A percentile compares a stretch with the other conserved stretches of the same genome.
phyloP scores from a whole-genome alignment of 2,113 vertebrate species.

The Pungitius pungitius region DNA sequence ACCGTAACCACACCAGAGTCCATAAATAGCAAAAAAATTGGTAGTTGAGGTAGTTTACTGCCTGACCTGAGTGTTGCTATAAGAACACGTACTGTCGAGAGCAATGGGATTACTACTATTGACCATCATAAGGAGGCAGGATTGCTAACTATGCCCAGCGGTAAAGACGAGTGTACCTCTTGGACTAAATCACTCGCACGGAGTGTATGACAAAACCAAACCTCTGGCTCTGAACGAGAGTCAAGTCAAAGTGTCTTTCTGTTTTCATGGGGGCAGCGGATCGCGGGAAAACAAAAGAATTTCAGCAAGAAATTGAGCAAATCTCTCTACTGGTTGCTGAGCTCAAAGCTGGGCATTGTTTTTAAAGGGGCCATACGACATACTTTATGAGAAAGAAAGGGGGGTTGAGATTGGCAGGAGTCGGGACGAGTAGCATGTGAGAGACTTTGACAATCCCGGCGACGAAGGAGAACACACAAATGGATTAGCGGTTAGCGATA shows the following conservation, averaged over 20 bases:
- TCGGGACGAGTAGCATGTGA: constrained; percentile 32
- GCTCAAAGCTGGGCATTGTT: constrained; percentile 42
- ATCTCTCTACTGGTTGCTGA: constrained; percentile 44
- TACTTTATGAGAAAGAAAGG: constrained; percentile 41
- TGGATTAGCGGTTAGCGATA: constrained; percentile 65
- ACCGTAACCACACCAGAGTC: constrained; percentile 1
- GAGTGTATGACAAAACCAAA: constrained; percentile 28
- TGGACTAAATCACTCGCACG: constrained; percentile 18
- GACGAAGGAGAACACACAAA: constrained; percentile 65
- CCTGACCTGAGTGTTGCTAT: background rate
- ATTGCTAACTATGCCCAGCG: background rate
- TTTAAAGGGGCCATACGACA: constrained; percentile 47
- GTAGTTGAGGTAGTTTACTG: background rate
- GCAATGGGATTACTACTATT: background rate
- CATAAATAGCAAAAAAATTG: background rate
- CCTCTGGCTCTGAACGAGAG: constrained; percentile 28
- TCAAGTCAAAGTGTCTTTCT: constrained; percentile 29
- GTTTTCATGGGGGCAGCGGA: constrained; percentile 39
- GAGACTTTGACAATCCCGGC: constrained; percentile 52
- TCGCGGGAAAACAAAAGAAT: constrained; percentile 28
- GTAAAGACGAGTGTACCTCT: constrained; percentile 8
- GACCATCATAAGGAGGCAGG: constrained; percentile 16
- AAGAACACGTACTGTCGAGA: background rate
- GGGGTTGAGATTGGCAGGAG: constrained; percentile 52
- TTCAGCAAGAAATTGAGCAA: constrained; percentile 52